A percentile compares a stretch with the other conserved stretches of the same genome.
Conservation (phyloP, 1,140 invertebrate species). For the Heliconius congener region DNA sequence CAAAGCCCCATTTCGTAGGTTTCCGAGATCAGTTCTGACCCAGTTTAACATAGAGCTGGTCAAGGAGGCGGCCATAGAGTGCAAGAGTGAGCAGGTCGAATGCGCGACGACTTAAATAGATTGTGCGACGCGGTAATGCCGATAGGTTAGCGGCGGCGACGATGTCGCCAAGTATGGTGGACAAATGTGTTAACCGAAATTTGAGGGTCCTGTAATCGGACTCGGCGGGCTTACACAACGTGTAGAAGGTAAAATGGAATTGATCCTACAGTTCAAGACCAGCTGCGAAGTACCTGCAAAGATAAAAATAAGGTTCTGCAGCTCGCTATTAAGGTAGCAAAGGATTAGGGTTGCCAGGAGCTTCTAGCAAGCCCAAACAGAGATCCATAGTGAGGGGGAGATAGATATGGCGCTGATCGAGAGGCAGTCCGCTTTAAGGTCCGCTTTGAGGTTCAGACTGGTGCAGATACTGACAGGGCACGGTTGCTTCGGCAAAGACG, state of each 20-base stretch:
- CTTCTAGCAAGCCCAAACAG: neutral
- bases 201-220: neutral
- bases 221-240: conserved; percentile 3
- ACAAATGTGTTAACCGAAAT: conserved; percentile 2
- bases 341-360: neutral
- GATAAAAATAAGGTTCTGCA: neutral
- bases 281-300: conserved; percentile 5
- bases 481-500: too few species aligned
- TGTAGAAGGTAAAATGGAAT: neutral
- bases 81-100: neutral
- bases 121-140: neutral
- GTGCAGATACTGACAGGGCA: too few species aligned
- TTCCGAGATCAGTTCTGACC: conserved; percentile 8
- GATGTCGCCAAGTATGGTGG: conserved; percentile 21
- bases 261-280: neutral
- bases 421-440: too few species aligned
- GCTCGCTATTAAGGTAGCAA: conserved; percentile 16
- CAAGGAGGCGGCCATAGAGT: conserved; percentile 24
- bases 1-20: neutral
- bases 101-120: neutral
- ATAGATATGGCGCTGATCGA: too few species aligned
- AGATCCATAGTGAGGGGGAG: neutral
- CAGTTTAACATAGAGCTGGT: conserved; percentile 17
- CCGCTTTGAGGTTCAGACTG: too few species aligned
- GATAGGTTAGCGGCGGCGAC: neutral